These are phyloP conservation scores for Amia ocellicauda DNA, from an alignment of 2,113 vertebrate genomes.

Conservation along the genomic window DNA sequence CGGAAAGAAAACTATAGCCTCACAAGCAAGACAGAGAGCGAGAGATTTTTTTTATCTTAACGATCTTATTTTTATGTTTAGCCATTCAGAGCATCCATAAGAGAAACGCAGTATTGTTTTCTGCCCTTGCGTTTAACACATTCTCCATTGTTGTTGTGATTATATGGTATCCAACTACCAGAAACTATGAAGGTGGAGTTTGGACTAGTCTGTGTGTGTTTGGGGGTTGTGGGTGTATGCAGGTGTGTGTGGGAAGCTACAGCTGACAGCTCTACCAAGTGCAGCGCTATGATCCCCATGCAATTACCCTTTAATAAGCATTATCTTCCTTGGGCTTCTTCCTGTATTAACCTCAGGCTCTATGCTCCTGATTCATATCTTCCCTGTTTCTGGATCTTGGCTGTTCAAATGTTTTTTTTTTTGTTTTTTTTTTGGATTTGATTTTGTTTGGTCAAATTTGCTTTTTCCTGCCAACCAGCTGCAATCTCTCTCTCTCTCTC, in stretches of 20 bases:
- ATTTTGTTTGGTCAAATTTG: constrained; percentile 41
- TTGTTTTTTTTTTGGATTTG: constrained; percentile 40
- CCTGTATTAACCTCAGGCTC: constrained; percentile 34
- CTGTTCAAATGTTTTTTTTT: constrained; percentile 48
- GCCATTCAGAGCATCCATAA: no score
- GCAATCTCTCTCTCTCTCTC: constrained; percentile 31
- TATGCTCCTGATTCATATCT: constrained; percentile 5
- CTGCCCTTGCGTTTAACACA: no score
- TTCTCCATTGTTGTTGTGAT: no score
- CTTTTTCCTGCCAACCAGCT: constrained; percentile 57
- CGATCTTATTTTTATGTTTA: background rate
- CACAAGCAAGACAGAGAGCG: constrained; percentile 5
- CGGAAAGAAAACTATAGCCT: constrained; percentile 18
- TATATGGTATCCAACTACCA: no score
- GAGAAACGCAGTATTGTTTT: no score
- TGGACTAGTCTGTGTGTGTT: no score
- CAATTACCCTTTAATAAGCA: constrained; percentile 19
- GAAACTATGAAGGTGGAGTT: no score
- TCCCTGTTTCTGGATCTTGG: constrained; percentile 37
- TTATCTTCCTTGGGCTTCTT: constrained; percentile 22
- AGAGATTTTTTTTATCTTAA: background rate
- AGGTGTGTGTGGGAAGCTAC: constrained; percentile 10
- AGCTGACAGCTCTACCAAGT: background rate
- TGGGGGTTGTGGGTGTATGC: background rate
- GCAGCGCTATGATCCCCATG: background rate